phyloP scores from a whole-genome alignment of 2,888 invertebrate genomes.

The Heteromurus nitidus region DNA sequence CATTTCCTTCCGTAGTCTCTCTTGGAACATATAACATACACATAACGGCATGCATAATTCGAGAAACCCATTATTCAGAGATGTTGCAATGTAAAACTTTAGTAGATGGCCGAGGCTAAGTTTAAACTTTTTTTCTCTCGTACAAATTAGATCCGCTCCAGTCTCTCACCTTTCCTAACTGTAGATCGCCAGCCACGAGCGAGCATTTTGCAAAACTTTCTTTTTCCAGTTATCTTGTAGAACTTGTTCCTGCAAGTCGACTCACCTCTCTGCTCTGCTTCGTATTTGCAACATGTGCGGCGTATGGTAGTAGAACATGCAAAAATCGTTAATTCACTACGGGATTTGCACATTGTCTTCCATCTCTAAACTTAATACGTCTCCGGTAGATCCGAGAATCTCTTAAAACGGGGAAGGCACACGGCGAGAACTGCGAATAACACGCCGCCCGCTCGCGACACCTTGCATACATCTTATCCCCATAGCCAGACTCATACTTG shows the following conservation, averaged over 20 bases:
- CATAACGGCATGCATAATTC: no score
- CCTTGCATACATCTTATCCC: constrained; percentile 24
- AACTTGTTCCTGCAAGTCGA: constrained; percentile 1
- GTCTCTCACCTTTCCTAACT: neutral
- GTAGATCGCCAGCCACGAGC: constrained; percentile 31
- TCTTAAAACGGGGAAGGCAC: constrained; percentile 8
- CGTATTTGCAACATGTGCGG: neutral
- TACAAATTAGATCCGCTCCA: constrained; percentile 47
- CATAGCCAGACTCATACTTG: neutral
- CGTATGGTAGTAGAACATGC: constrained; percentile 15
- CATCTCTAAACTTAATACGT: constrained; percentile 34
- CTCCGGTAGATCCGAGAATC: neutral
- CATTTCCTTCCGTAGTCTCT: no score
- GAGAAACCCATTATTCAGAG: constrained; percentile 2
- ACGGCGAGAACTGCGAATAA: neutral
- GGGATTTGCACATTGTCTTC: constrained; percentile 61
- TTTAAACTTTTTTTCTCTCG: constrained; percentile 38
- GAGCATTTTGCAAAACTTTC: neutral
- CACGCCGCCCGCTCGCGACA: constrained; percentile 31
- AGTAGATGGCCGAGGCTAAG: constrained; percentile 46
- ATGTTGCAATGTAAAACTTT: constrained; percentile 24
- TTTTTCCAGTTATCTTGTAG: neutral
- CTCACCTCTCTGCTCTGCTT: constrained; percentile 39
- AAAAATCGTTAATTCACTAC: constrained; percentile 57
- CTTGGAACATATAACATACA: no score